These are phyloP conservation scores for Lithophane socia DNA, from an alignment of 2,888 invertebrate species.

Conservation along the genomic window DNA sequence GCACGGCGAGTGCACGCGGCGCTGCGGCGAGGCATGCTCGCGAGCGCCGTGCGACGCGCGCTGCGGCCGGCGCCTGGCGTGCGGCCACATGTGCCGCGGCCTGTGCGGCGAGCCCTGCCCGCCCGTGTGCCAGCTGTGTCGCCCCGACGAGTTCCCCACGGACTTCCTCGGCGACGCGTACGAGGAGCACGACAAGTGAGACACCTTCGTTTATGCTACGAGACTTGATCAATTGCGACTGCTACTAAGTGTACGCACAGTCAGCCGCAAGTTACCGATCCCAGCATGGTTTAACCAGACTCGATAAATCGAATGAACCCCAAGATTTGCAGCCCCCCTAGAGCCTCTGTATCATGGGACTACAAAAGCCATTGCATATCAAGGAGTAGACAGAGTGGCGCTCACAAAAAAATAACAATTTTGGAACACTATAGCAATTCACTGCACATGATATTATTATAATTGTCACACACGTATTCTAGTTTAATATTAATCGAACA, in stretches of 20 bases:
- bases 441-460: too few species aligned
- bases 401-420: too few species aligned
- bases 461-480: too few species aligned
- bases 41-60: slow-evolving; percentile 83
- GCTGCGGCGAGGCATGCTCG: slow-evolving; percentile 86
- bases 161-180: slow-evolving; percentile 81
- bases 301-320: too few species aligned
- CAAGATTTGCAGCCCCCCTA: too few species aligned
- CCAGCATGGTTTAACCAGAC: too few species aligned
- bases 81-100: slow-evolving; percentile 92
- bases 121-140: slow-evolving; percentile 90
- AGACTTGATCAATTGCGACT: too few species aligned
- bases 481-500: too few species aligned
- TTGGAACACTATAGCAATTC: too few species aligned
- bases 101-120: slow-evolving; percentile 94
- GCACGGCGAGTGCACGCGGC: slow-evolving; percentile 86
- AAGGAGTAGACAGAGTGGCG: too few species aligned
- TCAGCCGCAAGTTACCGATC: background rate
- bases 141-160: slow-evolving; percentile 85
- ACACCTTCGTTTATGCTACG: background rate
- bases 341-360: too few species aligned
- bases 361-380: too few species aligned
- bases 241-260: background rate
- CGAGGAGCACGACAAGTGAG: slow-evolving; percentile 88
- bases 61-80: slow-evolving; percentile 82